These are phyloP conservation scores for Aphis gossypii DNA, from an alignment of 1,140 invertebrate species.

Conservation along the genomic window DNA sequence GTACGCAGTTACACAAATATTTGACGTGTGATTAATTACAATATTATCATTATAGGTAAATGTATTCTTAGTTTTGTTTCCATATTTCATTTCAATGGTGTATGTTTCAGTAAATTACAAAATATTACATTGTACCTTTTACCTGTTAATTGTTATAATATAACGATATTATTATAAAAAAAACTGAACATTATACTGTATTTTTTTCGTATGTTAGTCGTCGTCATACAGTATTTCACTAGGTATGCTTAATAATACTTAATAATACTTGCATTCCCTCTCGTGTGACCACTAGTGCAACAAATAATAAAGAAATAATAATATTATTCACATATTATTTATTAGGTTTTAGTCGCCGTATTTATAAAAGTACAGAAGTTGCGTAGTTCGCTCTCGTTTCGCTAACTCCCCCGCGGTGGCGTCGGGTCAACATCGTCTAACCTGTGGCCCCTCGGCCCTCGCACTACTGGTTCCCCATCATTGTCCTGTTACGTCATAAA, in stretches of 20 bases:
- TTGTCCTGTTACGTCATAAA: background rate
- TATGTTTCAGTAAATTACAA: background rate
- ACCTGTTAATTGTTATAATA: background rate
- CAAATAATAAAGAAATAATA: conserved; percentile 8
- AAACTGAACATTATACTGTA: background rate
- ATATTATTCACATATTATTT: background rate
- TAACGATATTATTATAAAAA: background rate
- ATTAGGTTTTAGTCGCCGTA: background rate
- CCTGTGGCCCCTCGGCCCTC: background rate
- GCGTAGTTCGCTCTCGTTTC: conserved; percentile 30
- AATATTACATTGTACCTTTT: background rate
- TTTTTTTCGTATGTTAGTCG: background rate
- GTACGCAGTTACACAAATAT: background rate
- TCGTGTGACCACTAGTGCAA: background rate
- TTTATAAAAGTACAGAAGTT: background rate
- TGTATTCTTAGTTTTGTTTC: background rate
- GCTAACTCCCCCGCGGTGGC: conserved; percentile 15
- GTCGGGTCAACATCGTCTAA: background rate
- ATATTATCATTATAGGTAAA: background rate
- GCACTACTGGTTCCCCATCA: conserved; percentile 12
- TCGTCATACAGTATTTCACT: background rate
- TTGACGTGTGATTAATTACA: background rate
- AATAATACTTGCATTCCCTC: background rate
- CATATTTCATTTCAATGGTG: background rate
- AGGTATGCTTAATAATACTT: background rate